Conservation (phyloP, 2,888 invertebrate genomes). For the Drosophila suboccidentalis region DNA sequence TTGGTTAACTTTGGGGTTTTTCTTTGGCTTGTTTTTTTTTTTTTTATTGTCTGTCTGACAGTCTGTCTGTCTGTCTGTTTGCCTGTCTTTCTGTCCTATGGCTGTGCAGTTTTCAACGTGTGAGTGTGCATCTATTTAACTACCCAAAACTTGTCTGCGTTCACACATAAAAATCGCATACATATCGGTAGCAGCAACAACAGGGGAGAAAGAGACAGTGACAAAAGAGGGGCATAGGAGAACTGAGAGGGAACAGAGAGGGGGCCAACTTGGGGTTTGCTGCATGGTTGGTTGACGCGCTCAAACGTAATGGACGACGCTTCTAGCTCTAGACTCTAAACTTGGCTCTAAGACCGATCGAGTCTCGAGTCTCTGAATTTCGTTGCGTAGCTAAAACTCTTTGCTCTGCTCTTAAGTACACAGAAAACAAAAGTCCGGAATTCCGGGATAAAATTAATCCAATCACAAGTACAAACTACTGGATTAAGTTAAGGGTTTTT, state of each 20-base stretch:
- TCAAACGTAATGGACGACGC: slow-evolving; percentile 75
- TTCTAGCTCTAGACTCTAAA: slow-evolving; percentile 43
- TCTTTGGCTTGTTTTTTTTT: slow-evolving; percentile 65
- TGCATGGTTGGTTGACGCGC: slow-evolving; percentile 77
- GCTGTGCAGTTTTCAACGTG: slow-evolving; percentile 53
- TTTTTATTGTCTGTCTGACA: slow-evolving; percentile 39
- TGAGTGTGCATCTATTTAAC: slow-evolving; percentile 78
- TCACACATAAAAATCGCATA: slow-evolving; percentile 80
- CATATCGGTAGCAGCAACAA: slow-evolving; percentile 49
- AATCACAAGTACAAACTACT: too few relatives aligned
- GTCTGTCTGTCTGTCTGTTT: slow-evolving; percentile 2
- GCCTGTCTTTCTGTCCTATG: slow-evolving; percentile 24
- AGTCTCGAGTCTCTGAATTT: slow-evolving; percentile 11
- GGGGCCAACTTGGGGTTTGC: slow-evolving; percentile 48
- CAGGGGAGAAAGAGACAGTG: neutral
- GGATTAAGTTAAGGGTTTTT: too few relatives aligned
- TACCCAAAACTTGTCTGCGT: slow-evolving; percentile 82
- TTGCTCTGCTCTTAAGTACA: slow-evolving; percentile 20
- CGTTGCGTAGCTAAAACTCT: slow-evolving; percentile 45
- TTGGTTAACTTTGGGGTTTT: slow-evolving; percentile 84
- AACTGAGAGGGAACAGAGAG: neutral
- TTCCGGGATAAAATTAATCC: too few relatives aligned
- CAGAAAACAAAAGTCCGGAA: too few relatives aligned
- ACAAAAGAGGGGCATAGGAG: neutral
- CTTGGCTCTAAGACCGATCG: slow-evolving; percentile 18